A percentile compares a stretch with the other conserved stretches of the same genome.
These are phyloP conservation scores for Atopsyche davidsoni DNA, from an alignment of 1,140 invertebrate genomes.

Conservation along the genomic window DNA sequence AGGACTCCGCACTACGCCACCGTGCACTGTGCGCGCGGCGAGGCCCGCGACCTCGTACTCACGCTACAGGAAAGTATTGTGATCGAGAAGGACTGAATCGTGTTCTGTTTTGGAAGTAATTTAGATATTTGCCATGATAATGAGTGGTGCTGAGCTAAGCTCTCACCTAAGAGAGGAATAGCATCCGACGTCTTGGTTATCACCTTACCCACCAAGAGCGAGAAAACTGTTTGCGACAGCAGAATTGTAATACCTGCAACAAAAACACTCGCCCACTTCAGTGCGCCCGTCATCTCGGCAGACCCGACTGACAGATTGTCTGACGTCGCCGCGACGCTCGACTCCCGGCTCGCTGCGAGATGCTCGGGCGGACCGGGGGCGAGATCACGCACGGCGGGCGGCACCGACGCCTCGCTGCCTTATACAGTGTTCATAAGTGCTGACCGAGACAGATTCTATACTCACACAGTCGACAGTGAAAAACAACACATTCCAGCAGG, in stretches of 20 bases:
- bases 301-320: neutral
- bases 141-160: constrained; percentile 30
- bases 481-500: neutral
- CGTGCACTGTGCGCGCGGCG: constrained; percentile 11
- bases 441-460: no score
- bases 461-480: no score
- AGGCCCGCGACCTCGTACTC: neutral
- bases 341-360: neutral
- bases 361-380: no score
- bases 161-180: constrained; percentile 92
- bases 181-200: constrained; percentile 97
- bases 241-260: constrained; percentile 98
- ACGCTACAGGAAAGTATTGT: constrained; percentile 8
- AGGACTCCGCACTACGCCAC: no score
- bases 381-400: no score
- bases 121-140: constrained; percentile 26
- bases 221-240: constrained; percentile 98
- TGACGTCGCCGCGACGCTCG: no score
- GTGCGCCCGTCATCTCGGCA: constrained; percentile 6
- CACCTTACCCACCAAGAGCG: constrained; percentile 92
- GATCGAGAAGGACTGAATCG: constrained; percentile 18
- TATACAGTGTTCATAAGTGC: neutral
- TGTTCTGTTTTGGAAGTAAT: constrained; percentile 23
- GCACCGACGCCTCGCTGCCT: neutral
- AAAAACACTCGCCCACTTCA: constrained; percentile 40